Conservation (phyloP, 1,140 invertebrate genomes). For the Zaprionus kolodkinae region DNA sequence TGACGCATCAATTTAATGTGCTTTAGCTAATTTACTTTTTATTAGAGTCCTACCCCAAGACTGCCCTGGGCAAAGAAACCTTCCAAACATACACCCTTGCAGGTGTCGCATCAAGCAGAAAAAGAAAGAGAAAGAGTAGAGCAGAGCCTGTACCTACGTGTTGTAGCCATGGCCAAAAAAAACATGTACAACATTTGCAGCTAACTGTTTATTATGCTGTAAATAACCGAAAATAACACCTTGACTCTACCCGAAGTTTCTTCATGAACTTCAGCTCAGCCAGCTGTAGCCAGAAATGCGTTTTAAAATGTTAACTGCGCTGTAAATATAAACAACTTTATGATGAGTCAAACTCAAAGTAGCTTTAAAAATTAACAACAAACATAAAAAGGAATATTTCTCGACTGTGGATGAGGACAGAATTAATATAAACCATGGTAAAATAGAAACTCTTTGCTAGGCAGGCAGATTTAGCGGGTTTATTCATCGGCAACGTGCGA, state of each 20-base stretch:
- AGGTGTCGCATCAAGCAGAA: constrained; percentile 3
- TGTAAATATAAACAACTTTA: constrained; percentile 65
- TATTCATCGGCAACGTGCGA: constrained; percentile 38
- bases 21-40: constrained; percentile 76
- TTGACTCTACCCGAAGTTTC: background rate
- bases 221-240: constrained; percentile 63
- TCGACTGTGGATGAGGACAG: background rate
- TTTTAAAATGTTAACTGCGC: constrained; percentile 66
- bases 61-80: background rate
- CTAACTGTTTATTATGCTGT: constrained; percentile 66
- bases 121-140: background rate
- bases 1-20: constrained; percentile 70
- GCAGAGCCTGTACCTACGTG: background rate
- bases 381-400: constrained; percentile 49
- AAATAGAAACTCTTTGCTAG: background rate
- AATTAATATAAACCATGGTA: background rate
- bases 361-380: constrained; percentile 73
- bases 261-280: background rate
- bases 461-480: background rate
- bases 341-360: constrained; percentile 45
- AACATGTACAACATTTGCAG: constrained; percentile 45
- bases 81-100: background rate
- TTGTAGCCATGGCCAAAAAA: constrained; percentile 14
- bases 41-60: constrained; percentile 47
- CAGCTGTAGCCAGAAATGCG: constrained; percentile 19